Conservation (phyloP, 2,888 invertebrate genomes). For the Lepidochitona cinerea region DNA sequence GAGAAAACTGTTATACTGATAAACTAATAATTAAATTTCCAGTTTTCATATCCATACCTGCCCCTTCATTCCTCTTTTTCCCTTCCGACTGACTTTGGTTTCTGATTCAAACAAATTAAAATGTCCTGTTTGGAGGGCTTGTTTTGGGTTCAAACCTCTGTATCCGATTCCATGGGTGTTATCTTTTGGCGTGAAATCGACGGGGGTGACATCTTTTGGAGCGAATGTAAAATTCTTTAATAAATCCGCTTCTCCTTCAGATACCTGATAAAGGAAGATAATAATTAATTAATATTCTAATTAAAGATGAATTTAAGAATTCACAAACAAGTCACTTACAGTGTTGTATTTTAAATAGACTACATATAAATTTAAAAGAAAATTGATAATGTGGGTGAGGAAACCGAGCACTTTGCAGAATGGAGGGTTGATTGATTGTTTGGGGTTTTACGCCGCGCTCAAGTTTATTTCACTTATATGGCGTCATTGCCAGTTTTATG, state of each 20-base stretch:
- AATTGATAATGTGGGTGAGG: no score
- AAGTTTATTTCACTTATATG: no score
- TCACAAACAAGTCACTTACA: neutral
- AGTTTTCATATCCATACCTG: no score
- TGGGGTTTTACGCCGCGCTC: no score
- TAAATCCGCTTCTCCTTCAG: constrained; percentile 44
- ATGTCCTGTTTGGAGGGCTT: constrained; percentile 54
- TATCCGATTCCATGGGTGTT: constrained; percentile 77
- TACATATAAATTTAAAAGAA: no score
- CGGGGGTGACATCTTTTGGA: constrained; percentile 75
- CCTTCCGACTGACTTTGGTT: constrained; percentile 36
- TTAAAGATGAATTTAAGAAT: neutral
- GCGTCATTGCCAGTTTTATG: no score
- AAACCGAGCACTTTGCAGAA: no score
- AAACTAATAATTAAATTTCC: no score
- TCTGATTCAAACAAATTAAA: constrained; percentile 48
- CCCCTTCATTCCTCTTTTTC: constrained; percentile 61
- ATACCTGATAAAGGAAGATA: constrained; percentile 18
- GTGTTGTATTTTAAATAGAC: no score
- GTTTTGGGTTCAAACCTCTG: constrained; percentile 58
- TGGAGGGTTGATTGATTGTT: no score
- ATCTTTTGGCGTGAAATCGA: constrained; percentile 81
- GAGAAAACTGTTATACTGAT: no score
- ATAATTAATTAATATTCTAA: neutral
- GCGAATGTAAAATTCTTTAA: constrained; percentile 60